Conservation (phyloP, 1,140 invertebrate species). For the Psix sp. region DNA sequence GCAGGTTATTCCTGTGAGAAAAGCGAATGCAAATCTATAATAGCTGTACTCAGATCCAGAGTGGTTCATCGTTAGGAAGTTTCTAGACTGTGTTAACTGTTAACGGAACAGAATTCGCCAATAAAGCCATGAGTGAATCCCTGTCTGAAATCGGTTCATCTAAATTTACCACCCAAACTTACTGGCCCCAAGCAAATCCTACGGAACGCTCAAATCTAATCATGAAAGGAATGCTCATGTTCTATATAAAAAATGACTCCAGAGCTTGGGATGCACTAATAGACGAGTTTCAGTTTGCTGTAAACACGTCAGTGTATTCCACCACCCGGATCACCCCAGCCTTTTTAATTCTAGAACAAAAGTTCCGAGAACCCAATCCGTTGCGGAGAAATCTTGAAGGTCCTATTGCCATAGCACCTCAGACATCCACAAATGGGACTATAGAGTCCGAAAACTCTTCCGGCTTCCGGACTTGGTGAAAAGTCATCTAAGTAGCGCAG, state of each 20-base stretch:
- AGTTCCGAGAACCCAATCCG: conserved; percentile 19
- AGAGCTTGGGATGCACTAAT: conserved; percentile 65
- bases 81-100: conserved; percentile 3
- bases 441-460: conserved; percentile 2
- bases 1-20: no score
- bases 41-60: neutral
- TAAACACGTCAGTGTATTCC: conserved; percentile 14
- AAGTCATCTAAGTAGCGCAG: conserved; percentile 13
- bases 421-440: conserved; percentile 6
- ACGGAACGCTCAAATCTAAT: conserved; percentile 70
- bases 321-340: conserved; percentile 16
- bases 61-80: neutral
- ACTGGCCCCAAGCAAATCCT: conserved; percentile 70
- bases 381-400: conserved; percentile 16
- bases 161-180: conserved; percentile 63
- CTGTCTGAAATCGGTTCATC: conserved; percentile 43
- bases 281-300: conserved; percentile 33
- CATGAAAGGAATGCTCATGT: conserved; percentile 65
- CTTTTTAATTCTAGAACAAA: conserved; percentile 12
- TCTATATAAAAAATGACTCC: conserved; percentile 65
- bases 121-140: conserved; percentile 21
- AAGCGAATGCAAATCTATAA: no score
- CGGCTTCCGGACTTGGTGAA: conserved; percentile 12
- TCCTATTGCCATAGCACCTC: neutral
- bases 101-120: conserved; percentile 33